Conservation (phyloP, 1,140 invertebrate genomes). For the Drosophila littoralis region DNA sequence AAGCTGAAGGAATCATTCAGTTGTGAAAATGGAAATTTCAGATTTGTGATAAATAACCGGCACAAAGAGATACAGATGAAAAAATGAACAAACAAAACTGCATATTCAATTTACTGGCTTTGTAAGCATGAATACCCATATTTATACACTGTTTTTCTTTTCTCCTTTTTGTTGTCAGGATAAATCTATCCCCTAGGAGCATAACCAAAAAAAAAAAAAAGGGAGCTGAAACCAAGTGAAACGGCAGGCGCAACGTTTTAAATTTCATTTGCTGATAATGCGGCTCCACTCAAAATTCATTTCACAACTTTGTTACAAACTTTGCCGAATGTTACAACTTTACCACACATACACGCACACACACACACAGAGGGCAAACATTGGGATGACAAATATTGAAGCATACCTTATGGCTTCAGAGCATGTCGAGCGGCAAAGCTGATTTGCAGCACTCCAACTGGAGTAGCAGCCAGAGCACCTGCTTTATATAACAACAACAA, state of each 20-base stretch:
- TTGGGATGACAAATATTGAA: constrained; percentile 42
- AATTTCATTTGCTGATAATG: constrained; percentile 79
- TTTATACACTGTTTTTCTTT: constrained; percentile 15
- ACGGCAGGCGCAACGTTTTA: constrained; percentile 54
- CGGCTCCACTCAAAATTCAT: constrained; percentile 58
- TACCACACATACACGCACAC: constrained; percentile 3
- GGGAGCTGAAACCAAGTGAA: background rate
- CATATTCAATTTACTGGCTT: constrained; percentile 40
- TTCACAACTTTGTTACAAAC: constrained; percentile 65
- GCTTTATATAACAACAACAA: constrained; percentile 6
- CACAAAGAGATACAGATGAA: constrained; percentile 11
- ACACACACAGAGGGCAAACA: constrained; percentile 17
- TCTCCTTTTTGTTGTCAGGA: background rate
- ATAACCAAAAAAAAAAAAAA: background rate
- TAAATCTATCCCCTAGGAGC: constrained; percentile 10
- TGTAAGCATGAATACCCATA: constrained; percentile 9
- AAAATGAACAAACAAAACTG: constrained; percentile 11
- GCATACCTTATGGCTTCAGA: constrained; percentile 51
- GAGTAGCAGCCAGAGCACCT: constrained; percentile 8
- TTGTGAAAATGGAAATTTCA: constrained; percentile 71
- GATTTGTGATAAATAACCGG: constrained; percentile 63
- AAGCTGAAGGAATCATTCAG: constrained; percentile 59
- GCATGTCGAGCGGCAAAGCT: constrained; percentile 53
- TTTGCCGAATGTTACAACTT: constrained; percentile 45
- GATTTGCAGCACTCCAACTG: constrained; percentile 54